Evolutionary conservation across 2,113 vertebrate species (phyloP).

Genomic region (Triplophysa rosa): DNA sequence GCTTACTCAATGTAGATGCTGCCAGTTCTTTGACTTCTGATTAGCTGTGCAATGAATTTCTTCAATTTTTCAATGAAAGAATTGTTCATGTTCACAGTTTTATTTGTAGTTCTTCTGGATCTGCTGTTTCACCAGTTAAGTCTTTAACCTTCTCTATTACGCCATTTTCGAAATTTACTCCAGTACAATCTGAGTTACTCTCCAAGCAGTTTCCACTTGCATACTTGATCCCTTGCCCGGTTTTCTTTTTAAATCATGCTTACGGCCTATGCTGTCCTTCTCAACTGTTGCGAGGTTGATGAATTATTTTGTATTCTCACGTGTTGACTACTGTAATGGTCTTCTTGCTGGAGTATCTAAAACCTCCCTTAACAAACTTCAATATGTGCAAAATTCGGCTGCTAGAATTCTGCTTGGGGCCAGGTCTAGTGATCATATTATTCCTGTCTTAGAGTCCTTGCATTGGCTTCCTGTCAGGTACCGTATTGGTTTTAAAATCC

Average conservation of each 20-base stretch:
- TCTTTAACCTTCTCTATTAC: not conserved
- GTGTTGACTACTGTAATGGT: too few species aligned
- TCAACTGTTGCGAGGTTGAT: not conserved
- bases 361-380: too few species aligned
- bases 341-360: too few species aligned
- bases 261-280: not conserved
- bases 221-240: not conserved
- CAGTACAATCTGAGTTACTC: not conserved
- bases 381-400: too few species aligned
- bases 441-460: too few species aligned
- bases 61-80: not conserved
- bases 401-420: too few species aligned
- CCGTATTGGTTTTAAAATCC: too few species aligned
- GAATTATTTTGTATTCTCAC: too few species aligned
- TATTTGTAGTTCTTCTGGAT: not conserved
- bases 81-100: not conserved
- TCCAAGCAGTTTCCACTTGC: not conserved
- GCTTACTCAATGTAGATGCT: not conserved
- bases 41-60: not conserved
- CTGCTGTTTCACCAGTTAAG: too few species aligned
- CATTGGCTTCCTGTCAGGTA: too few species aligned
- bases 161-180: not conserved
- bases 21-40: not conserved
- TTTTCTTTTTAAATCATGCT: not conserved
- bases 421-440: too few species aligned